Evolutionary conservation across 30 jellyfish, hydroid and myxozoan species (phyloP).

Genomic region (Aurelia aurita complex sp. Pacific): DNA sequence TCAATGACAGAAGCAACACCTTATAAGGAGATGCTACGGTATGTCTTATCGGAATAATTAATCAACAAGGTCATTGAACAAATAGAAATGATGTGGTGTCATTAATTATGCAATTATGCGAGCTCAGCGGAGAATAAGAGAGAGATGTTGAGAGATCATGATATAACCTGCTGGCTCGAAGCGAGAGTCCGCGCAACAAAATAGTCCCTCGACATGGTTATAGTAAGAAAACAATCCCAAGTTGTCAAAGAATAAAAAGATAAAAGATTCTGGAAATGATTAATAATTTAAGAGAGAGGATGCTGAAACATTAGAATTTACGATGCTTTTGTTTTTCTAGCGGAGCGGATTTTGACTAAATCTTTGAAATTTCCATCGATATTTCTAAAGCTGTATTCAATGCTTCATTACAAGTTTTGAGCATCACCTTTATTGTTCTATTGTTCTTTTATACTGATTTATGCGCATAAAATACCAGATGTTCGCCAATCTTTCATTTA

Average conservation of each 20-base stretch:
- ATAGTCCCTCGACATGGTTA: not conserved
- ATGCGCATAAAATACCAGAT: constrained; percentile 50
- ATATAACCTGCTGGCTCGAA: constrained; percentile 2
- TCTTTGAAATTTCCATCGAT: constrained; percentile 30
- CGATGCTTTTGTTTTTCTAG: constrained; percentile 41
- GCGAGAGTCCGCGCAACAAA: constrained; percentile 2
- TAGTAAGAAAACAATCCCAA: constrained; percentile 7
- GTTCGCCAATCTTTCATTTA: constrained; percentile 3
- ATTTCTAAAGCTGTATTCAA: constrained; percentile 44
- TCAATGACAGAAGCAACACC: not conserved
- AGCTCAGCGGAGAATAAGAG: no score
- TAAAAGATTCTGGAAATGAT: constrained; percentile 16
- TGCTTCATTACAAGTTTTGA: constrained; percentile 3
- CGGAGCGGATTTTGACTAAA: constrained; percentile 40
- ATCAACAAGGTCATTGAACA: no score
- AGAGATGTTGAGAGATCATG: not conserved
- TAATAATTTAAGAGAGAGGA: constrained; percentile 33
- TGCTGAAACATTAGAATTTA: constrained; percentile 48
- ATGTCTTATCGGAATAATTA: no score
- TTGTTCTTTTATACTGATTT: constrained; percentile 47
- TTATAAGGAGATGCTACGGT: not conserved
- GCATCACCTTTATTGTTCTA: constrained; percentile 33
- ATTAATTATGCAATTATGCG: no score
- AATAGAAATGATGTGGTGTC: no score
- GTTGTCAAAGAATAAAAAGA: constrained; percentile 4